phyloP scores from a whole-genome alignment of 2,113 vertebrate species.

The Asarcornis scutulata region DNA sequence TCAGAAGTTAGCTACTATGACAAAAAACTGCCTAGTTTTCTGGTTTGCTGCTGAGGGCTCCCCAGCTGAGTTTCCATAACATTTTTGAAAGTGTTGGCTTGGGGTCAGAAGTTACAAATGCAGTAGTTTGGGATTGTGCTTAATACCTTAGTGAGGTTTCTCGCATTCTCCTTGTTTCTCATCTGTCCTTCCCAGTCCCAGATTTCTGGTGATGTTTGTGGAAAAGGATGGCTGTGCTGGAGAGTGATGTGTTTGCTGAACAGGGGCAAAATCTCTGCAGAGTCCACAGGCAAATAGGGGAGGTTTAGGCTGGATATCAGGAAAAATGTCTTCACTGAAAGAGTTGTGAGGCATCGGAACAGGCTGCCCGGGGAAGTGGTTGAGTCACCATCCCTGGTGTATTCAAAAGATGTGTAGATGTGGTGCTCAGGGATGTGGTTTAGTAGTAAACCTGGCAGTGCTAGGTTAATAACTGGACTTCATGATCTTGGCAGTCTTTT shows the following conservation, averaged over 20 bases:
- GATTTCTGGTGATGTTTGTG: background rate
- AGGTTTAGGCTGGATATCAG: too few relatives aligned
- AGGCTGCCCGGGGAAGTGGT: too few relatives aligned
- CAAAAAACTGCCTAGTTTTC: background rate
- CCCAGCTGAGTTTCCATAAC: background rate
- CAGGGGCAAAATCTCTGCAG: background rate
- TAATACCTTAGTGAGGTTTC: background rate
- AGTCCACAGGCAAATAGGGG: fast-evolving
- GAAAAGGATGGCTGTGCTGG: background rate
- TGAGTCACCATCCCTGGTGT: too few relatives aligned
- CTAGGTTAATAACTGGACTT: too few relatives aligned
- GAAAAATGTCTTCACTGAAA: too few relatives aligned
- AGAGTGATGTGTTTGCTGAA: background rate
- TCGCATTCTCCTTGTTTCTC: background rate
- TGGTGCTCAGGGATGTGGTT: too few relatives aligned
- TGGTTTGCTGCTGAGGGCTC: background rate
- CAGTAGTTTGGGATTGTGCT: background rate
- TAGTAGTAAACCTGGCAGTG: too few relatives aligned
- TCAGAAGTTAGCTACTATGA: background rate
- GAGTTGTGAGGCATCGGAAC: too few relatives aligned
- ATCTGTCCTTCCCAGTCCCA: background rate
- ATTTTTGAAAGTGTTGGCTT: background rate
- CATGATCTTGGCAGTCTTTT: too few relatives aligned
- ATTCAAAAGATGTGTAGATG: too few relatives aligned
- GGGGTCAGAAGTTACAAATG: background rate